These are phyloP conservation scores for Galerucella calmariensis DNA, from an alignment of 2,888 invertebrate species.

Conservation along the genomic window DNA sequence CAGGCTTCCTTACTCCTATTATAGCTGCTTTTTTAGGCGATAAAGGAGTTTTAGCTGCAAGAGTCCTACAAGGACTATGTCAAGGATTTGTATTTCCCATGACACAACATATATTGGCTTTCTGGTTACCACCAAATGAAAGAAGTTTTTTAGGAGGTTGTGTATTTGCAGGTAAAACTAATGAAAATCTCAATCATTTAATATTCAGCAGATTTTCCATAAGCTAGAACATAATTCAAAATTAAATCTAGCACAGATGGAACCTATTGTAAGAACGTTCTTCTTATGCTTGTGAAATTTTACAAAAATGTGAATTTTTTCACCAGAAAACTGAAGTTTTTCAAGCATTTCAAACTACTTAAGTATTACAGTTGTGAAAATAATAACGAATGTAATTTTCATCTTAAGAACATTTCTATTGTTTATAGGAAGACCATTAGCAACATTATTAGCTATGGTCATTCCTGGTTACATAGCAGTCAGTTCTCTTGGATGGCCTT, in stretches of 20 bases:
- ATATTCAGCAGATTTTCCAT: neutral
- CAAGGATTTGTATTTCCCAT: slow-evolving; percentile 80
- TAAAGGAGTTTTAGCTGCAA: slow-evolving; percentile 71
- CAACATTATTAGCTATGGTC: slow-evolving; percentile 80
- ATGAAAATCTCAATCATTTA: neutral
- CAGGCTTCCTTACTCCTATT: slow-evolving; percentile 75
- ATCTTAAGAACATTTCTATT: too few species aligned
- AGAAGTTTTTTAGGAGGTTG: slow-evolving; percentile 76
- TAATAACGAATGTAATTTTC: too few species aligned
- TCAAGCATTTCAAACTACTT: too few species aligned
- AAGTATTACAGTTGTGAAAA: too few species aligned
- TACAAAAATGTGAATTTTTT: too few species aligned
- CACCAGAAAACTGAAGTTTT: too few species aligned
- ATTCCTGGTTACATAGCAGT: slow-evolving; percentile 78
- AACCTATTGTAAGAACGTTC: too few species aligned
- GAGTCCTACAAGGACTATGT: slow-evolving; percentile 79
- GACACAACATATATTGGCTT: slow-evolving; percentile 78
- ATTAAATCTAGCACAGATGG: too few species aligned
- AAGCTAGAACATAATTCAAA: too few species aligned
- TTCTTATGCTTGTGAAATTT: too few species aligned
- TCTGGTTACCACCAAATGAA: slow-evolving; percentile 79
- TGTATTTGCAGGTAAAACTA: slow-evolving; percentile 68
- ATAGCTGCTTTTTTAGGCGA: slow-evolving; percentile 75
- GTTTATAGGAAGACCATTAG: slow-evolving; percentile 68
- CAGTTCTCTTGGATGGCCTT: slow-evolving; percentile 79